Conservation (phyloP, 2,888 invertebrate species). For the Minunthozetes semirufus region DNA sequence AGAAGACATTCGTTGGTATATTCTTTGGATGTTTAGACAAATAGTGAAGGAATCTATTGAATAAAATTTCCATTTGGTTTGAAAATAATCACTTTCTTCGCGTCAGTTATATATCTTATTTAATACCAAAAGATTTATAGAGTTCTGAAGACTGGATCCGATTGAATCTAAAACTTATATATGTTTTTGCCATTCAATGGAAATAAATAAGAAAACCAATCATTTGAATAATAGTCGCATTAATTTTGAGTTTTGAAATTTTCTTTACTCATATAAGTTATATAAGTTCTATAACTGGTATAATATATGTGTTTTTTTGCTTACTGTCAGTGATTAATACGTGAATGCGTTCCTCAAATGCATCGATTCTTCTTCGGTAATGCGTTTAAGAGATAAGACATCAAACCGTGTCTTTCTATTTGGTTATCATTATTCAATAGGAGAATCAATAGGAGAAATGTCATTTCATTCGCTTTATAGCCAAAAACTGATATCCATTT, state of each 20-base stretch:
- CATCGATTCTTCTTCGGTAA: not conserved
- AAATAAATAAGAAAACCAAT: not conserved
- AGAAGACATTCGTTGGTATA: no score
- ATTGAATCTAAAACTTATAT: no score
- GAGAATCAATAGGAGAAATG: not conserved
- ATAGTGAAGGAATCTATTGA: not conserved
- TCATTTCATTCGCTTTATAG: not conserved
- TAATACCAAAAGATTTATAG: conserved; percentile 5
- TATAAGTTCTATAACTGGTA: not conserved
- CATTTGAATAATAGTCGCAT: conserved; percentile 14
- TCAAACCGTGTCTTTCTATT: not conserved
- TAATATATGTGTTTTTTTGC: not conserved
- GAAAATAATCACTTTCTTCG: conserved; percentile 8
- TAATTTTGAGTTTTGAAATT: not conserved
- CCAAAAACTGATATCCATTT: not conserved
- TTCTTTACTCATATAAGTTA: not conserved
- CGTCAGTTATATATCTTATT: not conserved
- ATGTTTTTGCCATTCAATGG: not conserved
- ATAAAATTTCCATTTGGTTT: not conserved
- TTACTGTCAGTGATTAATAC: not conserved
- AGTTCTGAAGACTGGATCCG: not conserved
- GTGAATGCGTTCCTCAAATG: no score
- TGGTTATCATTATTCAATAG: not conserved
- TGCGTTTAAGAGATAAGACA: not conserved
- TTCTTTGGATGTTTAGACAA: not conserved